phyloP scores from a whole-genome alignment of 2,797 vertebrate species.

The Chaetodon trifasciatus region DNA sequence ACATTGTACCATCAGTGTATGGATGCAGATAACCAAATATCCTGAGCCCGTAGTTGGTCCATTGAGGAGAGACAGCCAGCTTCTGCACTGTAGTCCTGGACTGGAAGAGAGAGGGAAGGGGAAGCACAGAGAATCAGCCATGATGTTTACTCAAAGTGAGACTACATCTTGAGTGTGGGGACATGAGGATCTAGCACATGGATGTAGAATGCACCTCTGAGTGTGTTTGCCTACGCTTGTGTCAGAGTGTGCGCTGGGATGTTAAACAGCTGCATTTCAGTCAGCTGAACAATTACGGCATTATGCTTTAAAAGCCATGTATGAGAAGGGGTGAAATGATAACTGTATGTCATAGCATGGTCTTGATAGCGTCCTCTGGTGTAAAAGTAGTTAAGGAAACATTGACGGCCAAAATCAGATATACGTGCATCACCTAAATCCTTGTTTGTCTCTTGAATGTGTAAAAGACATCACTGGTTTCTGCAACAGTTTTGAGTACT shows the following conservation, averaged over 20 bases:
- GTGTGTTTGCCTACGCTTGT: background rate
- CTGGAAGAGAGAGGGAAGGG: slow-evolving; percentile 75
- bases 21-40: slow-evolving; percentile 98
- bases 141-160: slow-evolving; percentile 41
- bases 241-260: slow-evolving; percentile 4
- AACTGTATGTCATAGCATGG: background rate
- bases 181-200: slow-evolving; percentile 39
- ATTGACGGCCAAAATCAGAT: background rate
- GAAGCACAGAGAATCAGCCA: slow-evolving; percentile 26
- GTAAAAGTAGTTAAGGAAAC: background rate
- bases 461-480: too few relatives aligned
- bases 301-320: background rate
- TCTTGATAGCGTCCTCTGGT: background rate
- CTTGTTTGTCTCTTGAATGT: background rate
- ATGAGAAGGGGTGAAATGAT: background rate
- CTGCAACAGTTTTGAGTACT: too few relatives aligned
- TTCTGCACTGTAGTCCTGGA: slow-evolving; percentile 90
- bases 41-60: slow-evolving; percentile 95
- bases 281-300: background rate
- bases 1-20: slow-evolving; percentile 83
- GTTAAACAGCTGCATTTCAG: slow-evolving; percentile 1
- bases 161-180: slow-evolving; percentile 20
- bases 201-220: slow-evolving; percentile 58
- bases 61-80: slow-evolving; percentile 91
- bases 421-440: background rate